Evolutionary conservation across 2,113 vertebrate genomes (phyloP).

Genomic region (Poeciliopsis occidentalis): DNA sequence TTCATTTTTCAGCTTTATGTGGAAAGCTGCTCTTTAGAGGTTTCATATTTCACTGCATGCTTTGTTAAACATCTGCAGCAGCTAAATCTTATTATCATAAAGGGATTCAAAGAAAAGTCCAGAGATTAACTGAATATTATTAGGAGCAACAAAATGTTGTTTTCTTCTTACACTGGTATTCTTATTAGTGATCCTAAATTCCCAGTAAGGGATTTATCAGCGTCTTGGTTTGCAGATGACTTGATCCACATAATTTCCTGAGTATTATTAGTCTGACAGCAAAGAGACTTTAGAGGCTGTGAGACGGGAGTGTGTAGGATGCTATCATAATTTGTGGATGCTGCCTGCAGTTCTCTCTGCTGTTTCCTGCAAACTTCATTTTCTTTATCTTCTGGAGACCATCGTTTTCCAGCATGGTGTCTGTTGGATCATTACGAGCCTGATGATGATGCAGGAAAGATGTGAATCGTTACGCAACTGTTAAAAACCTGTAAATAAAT

Average conservation of each 20-base stretch:
- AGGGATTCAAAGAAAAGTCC: not conserved
- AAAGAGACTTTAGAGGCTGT: not conserved
- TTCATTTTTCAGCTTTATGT: slow-evolving; percentile 16
- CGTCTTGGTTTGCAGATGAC: not conserved
- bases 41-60: slow-evolving; percentile 18
- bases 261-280: slow-evolving; percentile 20
- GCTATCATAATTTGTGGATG: slow-evolving; percentile 33
- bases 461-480: not conserved
- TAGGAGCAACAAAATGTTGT: not conserved
- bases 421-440: slow-evolving; percentile 4
- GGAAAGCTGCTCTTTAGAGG: slow-evolving; percentile 2
- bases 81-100: not conserved
- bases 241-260: slow-evolving; percentile 30
- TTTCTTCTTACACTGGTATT: not conserved
- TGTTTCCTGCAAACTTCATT: slow-evolving; percentile 22
- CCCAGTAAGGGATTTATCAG: slow-evolving; percentile 15
- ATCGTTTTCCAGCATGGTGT: slow-evolving; percentile 27
- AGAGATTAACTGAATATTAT: not conserved
- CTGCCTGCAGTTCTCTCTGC: slow-evolving; percentile 8
- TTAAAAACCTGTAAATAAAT: not conserved
- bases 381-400: slow-evolving; percentile 26
- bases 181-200: slow-evolving; percentile 16
- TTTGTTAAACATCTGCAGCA: slow-evolving; percentile 11
- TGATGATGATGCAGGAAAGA: slow-evolving; percentile 9
- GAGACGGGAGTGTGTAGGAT: slow-evolving; percentile 11